Conservation (phyloP, 2,113 vertebrate species). For the Apaloderma vittatum region DNA sequence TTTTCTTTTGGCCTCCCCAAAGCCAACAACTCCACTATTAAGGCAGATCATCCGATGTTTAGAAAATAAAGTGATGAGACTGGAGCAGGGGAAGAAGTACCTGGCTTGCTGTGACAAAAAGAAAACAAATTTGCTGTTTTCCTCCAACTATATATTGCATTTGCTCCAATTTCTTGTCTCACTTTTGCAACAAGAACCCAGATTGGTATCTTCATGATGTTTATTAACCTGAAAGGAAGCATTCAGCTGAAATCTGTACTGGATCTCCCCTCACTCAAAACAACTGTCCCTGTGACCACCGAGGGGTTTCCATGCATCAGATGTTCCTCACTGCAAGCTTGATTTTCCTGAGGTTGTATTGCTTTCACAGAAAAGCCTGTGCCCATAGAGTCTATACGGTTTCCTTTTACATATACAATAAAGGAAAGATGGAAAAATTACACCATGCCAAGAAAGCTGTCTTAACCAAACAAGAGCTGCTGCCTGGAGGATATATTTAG, state of each 20-base stretch:
- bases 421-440: conserved; percentile 16
- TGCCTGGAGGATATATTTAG: conserved; percentile 37
- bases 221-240: not conserved
- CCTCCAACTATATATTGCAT: not conserved
- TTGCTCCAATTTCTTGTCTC: not conserved
- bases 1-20: not conserved
- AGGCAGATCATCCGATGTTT: not conserved
- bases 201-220: not conserved
- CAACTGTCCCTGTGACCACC: not conserved
- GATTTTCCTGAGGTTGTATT: not conserved
- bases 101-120: not conserved
- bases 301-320: fast-evolving
- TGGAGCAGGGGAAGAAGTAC: not conserved
- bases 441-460: conserved; percentile 12
- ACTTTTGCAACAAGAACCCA: not conserved
- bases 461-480: not conserved
- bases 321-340: not conserved
- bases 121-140: not conserved
- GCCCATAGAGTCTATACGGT: not conserved
- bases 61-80: not conserved
- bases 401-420: not conserved
- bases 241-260: not conserved
- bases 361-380: not conserved
- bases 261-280: not conserved
- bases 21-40: not conserved